phyloP scores from a whole-genome alignment of 2,888 invertebrate genomes.

The Melinopterus prodromus region DNA sequence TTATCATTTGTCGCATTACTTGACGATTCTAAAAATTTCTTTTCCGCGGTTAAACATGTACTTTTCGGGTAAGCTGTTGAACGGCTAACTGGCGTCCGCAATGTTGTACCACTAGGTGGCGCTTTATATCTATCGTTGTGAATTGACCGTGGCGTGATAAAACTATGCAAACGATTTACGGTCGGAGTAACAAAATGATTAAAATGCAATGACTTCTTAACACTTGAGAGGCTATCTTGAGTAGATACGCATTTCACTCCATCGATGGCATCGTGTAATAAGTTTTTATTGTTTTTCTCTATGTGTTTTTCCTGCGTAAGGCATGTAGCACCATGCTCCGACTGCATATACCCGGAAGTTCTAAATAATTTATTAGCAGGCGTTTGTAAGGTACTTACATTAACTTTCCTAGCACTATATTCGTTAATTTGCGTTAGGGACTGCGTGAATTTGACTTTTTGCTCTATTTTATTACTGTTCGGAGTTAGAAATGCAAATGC shows the following conservation, averaged over 20 bases:
- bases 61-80: not conserved
- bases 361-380: constrained; percentile 9
- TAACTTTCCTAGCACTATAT: constrained; percentile 7
- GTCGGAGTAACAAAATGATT: not conserved
- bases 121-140: not conserved
- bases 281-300: not conserved
- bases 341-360: not conserved
- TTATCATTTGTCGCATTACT: not conserved
- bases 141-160: not conserved
- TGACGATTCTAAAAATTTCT: not conserved
- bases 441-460: constrained; percentile 13
- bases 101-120: too few species aligned
- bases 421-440: constrained; percentile 28
- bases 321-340: not conserved
- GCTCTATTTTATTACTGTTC: not conserved
- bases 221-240: not conserved
- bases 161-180: not conserved
- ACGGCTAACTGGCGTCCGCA: not conserved
- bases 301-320: not conserved
- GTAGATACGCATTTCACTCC: not conserved
- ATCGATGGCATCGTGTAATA: not conserved
- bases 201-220: not conserved
- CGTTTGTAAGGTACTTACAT: not conserved
- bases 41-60: not conserved
- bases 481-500: constrained; percentile 27